These are phyloP conservation scores for Apeira syringaria DNA, from an alignment of 2,888 invertebrate genomes.

Conservation along the genomic window DNA sequence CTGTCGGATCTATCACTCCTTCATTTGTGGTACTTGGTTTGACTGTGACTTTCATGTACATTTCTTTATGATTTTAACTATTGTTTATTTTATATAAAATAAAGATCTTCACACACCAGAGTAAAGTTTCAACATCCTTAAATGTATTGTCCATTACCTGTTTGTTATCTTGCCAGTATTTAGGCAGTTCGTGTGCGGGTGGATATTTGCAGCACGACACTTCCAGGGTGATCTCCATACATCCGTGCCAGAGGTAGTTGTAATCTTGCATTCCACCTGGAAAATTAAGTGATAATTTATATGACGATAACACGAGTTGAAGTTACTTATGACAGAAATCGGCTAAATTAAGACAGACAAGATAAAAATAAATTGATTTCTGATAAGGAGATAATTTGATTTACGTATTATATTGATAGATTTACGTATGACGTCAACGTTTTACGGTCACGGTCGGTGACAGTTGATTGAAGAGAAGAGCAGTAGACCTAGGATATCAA, in stretches of 20 bases:
- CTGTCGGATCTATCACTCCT: constrained; percentile 43
- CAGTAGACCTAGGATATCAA: no score
- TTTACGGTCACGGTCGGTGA: no score
- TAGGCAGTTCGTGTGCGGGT: constrained; percentile 88
- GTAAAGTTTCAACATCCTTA: no score
- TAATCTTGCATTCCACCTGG: constrained; percentile 96
- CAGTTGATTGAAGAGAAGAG: no score
- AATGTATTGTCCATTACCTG: constrained; percentile 74
- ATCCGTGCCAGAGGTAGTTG: constrained; percentile 96
- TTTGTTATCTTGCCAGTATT: constrained; percentile 95
- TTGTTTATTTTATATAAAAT: neutral
- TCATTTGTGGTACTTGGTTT: constrained; percentile 42
- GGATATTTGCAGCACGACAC: constrained; percentile 98
- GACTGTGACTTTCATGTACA: constrained; percentile 15
- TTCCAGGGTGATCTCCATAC: constrained; percentile 97
- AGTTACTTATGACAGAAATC: no score
- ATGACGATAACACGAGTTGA: no score
- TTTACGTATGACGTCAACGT: no score
- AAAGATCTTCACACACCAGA: no score
- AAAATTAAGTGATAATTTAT: constrained; percentile 7
- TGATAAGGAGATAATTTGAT: no score
- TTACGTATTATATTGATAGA: no score
- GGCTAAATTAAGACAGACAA: no score
- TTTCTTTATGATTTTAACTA: constrained; percentile 7
- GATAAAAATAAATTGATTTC: no score